phyloP scores from a whole-genome alignment of 2,113 vertebrate genomes.

The Felis chaus region DNA sequence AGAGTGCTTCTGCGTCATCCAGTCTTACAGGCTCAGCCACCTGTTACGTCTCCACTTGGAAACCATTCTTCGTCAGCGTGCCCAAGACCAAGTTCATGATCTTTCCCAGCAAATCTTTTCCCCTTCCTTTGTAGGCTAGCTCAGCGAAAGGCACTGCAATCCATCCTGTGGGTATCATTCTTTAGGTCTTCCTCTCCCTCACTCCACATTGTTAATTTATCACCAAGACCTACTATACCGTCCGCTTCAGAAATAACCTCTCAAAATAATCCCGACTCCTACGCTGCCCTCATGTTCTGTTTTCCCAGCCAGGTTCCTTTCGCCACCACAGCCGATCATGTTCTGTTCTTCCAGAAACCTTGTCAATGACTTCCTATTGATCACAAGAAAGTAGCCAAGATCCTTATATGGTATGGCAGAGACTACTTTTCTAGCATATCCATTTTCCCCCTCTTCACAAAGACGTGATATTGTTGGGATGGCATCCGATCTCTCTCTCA shows the following conservation, averaged over 20 bases:
- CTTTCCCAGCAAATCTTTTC: background rate
- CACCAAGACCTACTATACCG: background rate
- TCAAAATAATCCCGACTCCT: background rate
- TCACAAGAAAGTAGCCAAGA: background rate
- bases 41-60: background rate
- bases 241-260: background rate
- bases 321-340: background rate
- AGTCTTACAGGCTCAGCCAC: background rate
- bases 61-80: background rate
- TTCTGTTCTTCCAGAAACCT: background rate
- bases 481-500: background rate
- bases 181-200: background rate
- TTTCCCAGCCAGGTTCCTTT: background rate
- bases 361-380: background rate
- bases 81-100: background rate
- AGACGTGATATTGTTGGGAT: background rate
- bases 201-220: background rate
- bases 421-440: background rate
- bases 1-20: background rate
- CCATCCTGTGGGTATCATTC: background rate
- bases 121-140: background rate
- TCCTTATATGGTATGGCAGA: background rate
- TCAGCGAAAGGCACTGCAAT: background rate
- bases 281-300: background rate
- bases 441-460: background rate